Conservation (phyloP, 2,113 vertebrate species). For the Phylloscopus trochilus region DNA sequence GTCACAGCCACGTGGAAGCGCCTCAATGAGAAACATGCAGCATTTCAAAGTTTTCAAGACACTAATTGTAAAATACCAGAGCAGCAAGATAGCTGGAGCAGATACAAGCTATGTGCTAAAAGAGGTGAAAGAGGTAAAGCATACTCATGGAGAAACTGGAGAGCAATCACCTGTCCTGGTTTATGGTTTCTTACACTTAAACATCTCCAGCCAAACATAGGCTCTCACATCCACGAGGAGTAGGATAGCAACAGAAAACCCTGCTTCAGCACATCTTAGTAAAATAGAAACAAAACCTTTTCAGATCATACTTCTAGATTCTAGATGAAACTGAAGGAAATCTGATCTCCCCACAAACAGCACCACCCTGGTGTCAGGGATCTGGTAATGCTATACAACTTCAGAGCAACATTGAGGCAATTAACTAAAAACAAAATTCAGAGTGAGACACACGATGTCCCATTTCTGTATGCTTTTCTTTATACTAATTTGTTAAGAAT, state of each 20-base stretch:
- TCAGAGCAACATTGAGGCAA: neutral
- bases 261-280: neutral
- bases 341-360: neutral
- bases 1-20: neutral
- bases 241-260: neutral
- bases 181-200: neutral
- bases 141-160: neutral
- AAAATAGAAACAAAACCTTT: neutral
- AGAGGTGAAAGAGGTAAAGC: neutral
- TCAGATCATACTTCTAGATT: neutral
- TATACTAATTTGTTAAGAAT: neutral
- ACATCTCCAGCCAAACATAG: neutral
- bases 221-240: neutral
- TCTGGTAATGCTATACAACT: neutral
- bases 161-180: neutral
- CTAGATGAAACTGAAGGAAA: neutral
- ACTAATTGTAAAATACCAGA: constrained; percentile 24
- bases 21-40: neutral
- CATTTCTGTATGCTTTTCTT: neutral
- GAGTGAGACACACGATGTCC: neutral
- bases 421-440: neutral
- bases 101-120: neutral
- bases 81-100: constrained; percentile 7
- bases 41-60: constrained; percentile 23
- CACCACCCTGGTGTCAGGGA: neutral